Base-by-base conservation (phyloP, 2,113 vertebrate genomes). In the Neodontobutis hainanensis region DNA sequence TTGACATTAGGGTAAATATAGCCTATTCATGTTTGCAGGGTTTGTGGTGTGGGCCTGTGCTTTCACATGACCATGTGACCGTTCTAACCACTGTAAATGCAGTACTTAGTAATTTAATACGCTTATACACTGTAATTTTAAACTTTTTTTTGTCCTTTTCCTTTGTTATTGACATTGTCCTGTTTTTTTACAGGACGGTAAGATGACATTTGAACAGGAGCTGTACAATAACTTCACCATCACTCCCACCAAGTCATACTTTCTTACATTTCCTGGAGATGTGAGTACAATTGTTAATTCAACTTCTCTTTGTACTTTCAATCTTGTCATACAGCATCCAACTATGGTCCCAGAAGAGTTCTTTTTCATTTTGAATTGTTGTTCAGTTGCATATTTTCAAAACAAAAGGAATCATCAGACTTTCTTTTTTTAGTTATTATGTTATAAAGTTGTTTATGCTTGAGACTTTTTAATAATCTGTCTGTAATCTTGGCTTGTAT, bases 201-300 rank as follows among this genome's bases (percentile, higher is more conserved):
- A 92, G 89, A 82, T 89, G 73, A 77, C 93, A 77, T 98, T 95
- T 87, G 95, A 98, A 82, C 97, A 99, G 90, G 97, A 99, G 82
- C 89, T 99, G 76, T 99, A 99, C 93, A 95, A 88, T 91, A 94
- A 93, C 86, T 98, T 99, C 91, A 82, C 67, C 87, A 81, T 94
- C 85, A 92, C 89, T 90, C 84, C 69, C 76, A 85, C 94, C 82
- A 95, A 73, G 94, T 68, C 93, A 45, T 99, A 95, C 94, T 99
- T 99, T 93, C 89, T 97, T 84, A 95, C 96, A 55, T 99, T 99
- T 89, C 85, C 94, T 89, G 97, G 97, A 92, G 97, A 99, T 12
- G 94, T 95, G 80, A 93, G 94, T 94, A 58, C 15, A 43, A 11
- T 0, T 27, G 8, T 8, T 55, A 46, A 53, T 5, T 19, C 2